Base-by-base conservation (phyloP, 2,888 invertebrate genomes). In the Callimorpha dominula region DNA sequence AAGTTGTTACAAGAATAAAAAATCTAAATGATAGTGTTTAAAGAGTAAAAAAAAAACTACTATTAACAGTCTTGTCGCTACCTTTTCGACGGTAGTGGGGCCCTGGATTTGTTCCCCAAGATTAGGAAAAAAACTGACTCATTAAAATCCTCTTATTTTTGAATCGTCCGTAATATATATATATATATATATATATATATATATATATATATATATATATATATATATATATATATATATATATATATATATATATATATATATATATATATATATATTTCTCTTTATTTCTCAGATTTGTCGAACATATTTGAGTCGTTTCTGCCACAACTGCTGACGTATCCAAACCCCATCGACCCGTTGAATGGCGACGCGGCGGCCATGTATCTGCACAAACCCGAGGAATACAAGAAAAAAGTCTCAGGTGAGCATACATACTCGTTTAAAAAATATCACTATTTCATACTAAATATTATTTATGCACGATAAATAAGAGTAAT, bases 291-390 rank as follows among this genome's bases (percentile, higher is more conserved):
- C 11, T 0, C 96, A 98, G 99, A 99, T 97, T 96, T 99, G 91
- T 99, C 99, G 87, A 99, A 99, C 96, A 99, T 99, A 89, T 99
- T 99, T 96, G 99, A 99, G 96, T 99, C 99, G 88, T 99, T 99
- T 96, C 97, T 99, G 95, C 99, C 99, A 78, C 99, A 99, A 96
- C 96, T 99, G 93, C 97, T 99, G 92, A 99, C 99, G 86, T 99
- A 99, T 96, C 99, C 99, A 67, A 99, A 99, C 96, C 99, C 99
- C 72, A 99, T 99, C 87, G 99, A 99, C 96, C 99, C 99, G 52
- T 96, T 99, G 82, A 99, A 99, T 96, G 99, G 99, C 65, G 99
- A 99, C 96, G 99, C 99, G 77, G 99, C 99, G 84, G 99, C 99
- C 79, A 98, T 99, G 97, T 99, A 99, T 96, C 97, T 99, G 90